Evolutionary conservation across 1,140 invertebrate genomes (phyloP).

Genomic region (Papilio helenus): DNA sequence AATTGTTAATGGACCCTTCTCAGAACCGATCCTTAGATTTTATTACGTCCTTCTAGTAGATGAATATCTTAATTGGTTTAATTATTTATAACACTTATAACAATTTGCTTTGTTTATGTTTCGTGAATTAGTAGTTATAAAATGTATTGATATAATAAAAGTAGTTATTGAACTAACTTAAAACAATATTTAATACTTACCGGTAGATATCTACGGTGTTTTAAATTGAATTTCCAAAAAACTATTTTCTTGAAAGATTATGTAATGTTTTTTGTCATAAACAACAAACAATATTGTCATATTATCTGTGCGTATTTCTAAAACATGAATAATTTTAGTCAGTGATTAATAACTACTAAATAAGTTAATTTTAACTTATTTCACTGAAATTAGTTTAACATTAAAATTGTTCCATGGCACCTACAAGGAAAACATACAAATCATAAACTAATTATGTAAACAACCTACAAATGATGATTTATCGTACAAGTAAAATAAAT

Average conservation of each 20-base stretch:
- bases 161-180: not conserved
- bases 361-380: not conserved
- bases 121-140: not conserved
- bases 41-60: constrained; percentile 5
- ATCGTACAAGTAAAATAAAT: not conserved
- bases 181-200: no score
- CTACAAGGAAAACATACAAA: constrained; percentile 6
- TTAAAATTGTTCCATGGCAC: not conserved
- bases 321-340: not conserved
- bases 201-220: no score
- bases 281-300: not conserved
- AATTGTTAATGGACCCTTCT: constrained; percentile 23
- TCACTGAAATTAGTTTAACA: not conserved
- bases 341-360: no score
- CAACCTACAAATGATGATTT: not conserved
- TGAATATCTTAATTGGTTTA: constrained; percentile 2
- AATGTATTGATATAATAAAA: not conserved
- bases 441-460: not conserved
- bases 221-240: no score
- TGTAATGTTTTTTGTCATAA: no score
- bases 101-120: not conserved
- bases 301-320: not conserved
- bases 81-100: not conserved
- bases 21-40: not conserved
- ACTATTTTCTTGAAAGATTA: no score